These are phyloP conservation scores for Nemopilema nomurai DNA, from an alignment of 30 jellyfish, hydroid and myxozoan genomes.

Conservation along the genomic window DNA sequence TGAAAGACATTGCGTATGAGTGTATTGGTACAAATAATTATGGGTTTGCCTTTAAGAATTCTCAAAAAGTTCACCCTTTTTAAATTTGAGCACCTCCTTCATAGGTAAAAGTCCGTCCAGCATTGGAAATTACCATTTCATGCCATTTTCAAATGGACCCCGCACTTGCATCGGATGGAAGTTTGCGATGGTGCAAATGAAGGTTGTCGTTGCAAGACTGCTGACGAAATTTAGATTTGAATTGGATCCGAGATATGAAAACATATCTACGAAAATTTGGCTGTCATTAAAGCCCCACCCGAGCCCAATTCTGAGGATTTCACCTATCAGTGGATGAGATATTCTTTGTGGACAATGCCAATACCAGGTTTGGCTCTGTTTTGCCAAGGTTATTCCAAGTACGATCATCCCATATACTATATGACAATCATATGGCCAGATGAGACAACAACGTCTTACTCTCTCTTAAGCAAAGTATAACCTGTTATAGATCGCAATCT, in stretches of 20 bases:
- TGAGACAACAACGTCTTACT: too few species aligned
- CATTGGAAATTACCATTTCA: slow-evolving; percentile 43
- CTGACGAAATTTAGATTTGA: slow-evolving; percentile 45
- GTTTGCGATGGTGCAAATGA: slow-evolving; percentile 67
- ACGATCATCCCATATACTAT: too few species aligned
- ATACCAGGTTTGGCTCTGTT: too few species aligned
- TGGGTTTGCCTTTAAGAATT: neutral
- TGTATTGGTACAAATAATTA: too few species aligned
- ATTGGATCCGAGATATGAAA: slow-evolving; percentile 52
- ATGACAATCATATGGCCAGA: too few species aligned
- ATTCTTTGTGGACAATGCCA: neutral
- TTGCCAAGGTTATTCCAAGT: neutral
- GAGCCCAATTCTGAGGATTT: slow-evolving; percentile 27
- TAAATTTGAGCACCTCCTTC: neutral
- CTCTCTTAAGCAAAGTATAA: too few species aligned
- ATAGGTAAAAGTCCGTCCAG: slow-evolving; percentile 6
- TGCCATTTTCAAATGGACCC: slow-evolving; percentile 78
- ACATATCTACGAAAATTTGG: neutral
- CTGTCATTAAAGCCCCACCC: slow-evolving; percentile 64
- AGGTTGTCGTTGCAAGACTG: slow-evolving; percentile 55
- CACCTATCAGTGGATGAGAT: slow-evolving; percentile 4
- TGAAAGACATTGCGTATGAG: too few species aligned
- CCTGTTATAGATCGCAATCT: too few species aligned
- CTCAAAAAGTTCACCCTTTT: neutral
- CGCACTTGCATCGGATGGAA: slow-evolving; percentile 73